phyloP scores from a whole-genome alignment of 2,888 invertebrate genomes.

The Crioceris asparagi region DNA sequence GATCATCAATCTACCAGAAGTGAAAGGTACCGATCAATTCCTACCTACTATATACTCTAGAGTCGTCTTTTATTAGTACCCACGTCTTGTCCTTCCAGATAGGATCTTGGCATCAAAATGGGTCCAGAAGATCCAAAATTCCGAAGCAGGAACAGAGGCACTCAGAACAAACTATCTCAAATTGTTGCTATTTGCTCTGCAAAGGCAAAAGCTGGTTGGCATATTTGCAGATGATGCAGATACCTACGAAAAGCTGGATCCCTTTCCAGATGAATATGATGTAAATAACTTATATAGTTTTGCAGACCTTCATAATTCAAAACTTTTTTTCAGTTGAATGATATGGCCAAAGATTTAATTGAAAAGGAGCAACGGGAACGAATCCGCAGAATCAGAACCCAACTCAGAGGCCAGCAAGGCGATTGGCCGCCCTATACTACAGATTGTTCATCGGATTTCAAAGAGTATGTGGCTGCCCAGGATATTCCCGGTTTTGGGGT shows the following conservation, averaged over 20 bases:
- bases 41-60: neutral
- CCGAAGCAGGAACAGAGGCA: constrained; percentile 25
- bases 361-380: constrained; percentile 26
- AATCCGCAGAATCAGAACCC: constrained; percentile 16
- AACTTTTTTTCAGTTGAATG: constrained; percentile 20
- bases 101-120: constrained; percentile 37
- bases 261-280: constrained; percentile 28
- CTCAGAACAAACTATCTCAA: constrained; percentile 37
- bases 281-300: no score
- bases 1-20: constrained; percentile 33
- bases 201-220: constrained; percentile 34
- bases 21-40: no score
- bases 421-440: constrained; percentile 31
- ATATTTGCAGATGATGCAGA: constrained; percentile 36
- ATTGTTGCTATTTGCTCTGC: constrained; percentile 38
- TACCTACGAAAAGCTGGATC: constrained; percentile 26
- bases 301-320: no score
- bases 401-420: constrained; percentile 24
- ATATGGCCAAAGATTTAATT: constrained; percentile 32
- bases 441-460: constrained; percentile 36
- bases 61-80: neutral
- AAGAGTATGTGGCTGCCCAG: constrained; percentile 40
- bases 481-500: constrained; percentile 41
- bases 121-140: constrained; percentile 35
- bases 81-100: constrained; percentile 27